Base-by-base conservation (phyloP, 1,140 invertebrate species). In the Brachionus plicatilis region DNA sequence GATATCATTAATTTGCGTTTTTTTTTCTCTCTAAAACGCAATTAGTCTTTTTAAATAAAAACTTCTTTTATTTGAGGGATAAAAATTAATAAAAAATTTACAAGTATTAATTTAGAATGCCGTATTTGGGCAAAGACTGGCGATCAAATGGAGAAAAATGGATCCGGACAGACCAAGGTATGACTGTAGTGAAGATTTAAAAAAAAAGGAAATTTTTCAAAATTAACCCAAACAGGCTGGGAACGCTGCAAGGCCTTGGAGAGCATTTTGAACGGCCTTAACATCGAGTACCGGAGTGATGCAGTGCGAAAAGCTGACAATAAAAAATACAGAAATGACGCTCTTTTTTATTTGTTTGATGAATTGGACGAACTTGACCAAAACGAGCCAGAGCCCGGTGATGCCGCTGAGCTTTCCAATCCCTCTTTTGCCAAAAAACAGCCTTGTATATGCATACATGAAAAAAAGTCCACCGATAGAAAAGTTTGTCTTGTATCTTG, bases 131-230 rank as follows among this genome's bases (percentile, higher is more conserved):
- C 85, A 88, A 89, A 87, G 92, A 92, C 86, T 92, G 92, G 90
- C 86, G 96, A 87, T 97, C 95, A 83, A 95, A 96, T 53, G 97
- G 97, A 45, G 96, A 99, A 89, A 94, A 94, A 87, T 99, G 97
- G 97, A 95, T 99, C 17, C 96, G 97, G 91, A 98, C 96, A 43
- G 93, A 95, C 86, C 95, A 96, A 90, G 95, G 96, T 83, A 86
- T 86, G 43, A 29, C 14, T 50, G 3, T 41, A 50, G 97, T 95
- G 95, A 95, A 97, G 90, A 94, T 94, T 90, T 94, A 95, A 89
- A 97, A 97, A 91, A 24, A 94, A 96, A 12, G 47, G 86, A 29
- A 86, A 86, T 37, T 86, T 88, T 56, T 85, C 86, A 78, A 85
- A 86, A 5, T 20, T 78, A n/a, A 78, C 12, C 14, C 37, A 17